Percentiles rank a stretch among this genome's conserved stretches.
These are phyloP conservation scores for Platyscapa corneri DNA, from an alignment of 1,140 invertebrate genomes.

Conservation along the genomic window DNA sequence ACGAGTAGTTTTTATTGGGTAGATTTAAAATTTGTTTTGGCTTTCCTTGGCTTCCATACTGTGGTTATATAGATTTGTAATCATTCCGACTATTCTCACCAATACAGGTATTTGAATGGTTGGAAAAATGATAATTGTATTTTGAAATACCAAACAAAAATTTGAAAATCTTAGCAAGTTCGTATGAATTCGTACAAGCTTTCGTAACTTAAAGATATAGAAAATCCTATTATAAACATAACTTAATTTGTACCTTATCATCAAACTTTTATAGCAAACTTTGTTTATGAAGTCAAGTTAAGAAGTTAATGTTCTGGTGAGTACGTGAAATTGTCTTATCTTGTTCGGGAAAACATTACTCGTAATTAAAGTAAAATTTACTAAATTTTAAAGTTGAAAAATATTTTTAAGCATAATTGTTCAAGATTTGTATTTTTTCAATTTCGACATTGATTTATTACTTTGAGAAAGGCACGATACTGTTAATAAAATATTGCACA, in stretches of 20 bases:
- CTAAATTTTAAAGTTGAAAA: background rate
- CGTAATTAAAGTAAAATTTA: background rate
- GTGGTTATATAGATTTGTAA: background rate
- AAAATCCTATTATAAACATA: background rate
- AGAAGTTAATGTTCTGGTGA: background rate
- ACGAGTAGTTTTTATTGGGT: background rate
- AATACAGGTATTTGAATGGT: background rate
- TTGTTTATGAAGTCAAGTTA: background rate
- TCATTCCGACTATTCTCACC: background rate
- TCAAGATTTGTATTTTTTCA: background rate
- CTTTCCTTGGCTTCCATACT: background rate
- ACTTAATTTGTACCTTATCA: background rate
- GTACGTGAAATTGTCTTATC: background rate
- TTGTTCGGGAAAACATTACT: too few species aligned
- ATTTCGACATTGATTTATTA: background rate
- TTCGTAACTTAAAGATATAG: background rate
- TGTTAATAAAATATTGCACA: slow-evolving; percentile 2
- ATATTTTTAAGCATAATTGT: slow-evolving; percentile 5
- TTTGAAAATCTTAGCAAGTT: background rate
- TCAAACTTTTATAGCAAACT: background rate
- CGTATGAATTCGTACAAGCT: background rate
- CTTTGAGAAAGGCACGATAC: background rate
- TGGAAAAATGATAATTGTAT: background rate
- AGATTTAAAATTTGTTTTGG: background rate
- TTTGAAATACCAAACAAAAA: background rate